These are phyloP conservation scores for Rutpela maculata DNA, from an alignment of 2,888 invertebrate genomes.

Conservation along the genomic window DNA sequence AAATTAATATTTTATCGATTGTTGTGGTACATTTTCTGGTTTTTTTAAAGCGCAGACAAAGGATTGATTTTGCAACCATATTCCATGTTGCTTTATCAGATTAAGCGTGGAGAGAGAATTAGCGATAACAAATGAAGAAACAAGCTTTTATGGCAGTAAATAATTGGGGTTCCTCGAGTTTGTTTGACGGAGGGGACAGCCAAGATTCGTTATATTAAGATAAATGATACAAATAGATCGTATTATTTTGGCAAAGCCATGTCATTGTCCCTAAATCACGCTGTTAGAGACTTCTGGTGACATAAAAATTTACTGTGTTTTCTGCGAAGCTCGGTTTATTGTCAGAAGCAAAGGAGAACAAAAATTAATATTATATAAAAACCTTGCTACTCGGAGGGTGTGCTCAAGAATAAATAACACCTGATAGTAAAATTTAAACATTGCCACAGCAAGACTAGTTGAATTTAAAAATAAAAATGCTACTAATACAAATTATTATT, in stretches of 20 bases:
- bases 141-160: constrained; percentile 62
- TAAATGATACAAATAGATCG: constrained; percentile 59
- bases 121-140: constrained; percentile 61
- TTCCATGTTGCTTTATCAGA: constrained; percentile 50
- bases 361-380: constrained; percentile 4
- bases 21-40: too few relatives aligned
- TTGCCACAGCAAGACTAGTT: too few relatives aligned
- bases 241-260: constrained; percentile 53
- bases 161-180: constrained; percentile 59
- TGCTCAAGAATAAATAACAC: too few relatives aligned
- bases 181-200: constrained; percentile 54
- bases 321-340: constrained; percentile 7
- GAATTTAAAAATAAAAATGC: too few relatives aligned
- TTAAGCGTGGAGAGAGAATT: constrained; percentile 54
- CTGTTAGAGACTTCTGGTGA: constrained; percentile 52
- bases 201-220: constrained; percentile 59
- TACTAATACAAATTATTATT: too few relatives aligned
- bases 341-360: neutral
- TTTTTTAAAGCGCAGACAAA: neutral
- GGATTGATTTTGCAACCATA: constrained; percentile 18
- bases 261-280: constrained; percentile 57
- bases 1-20: too few relatives aligned
- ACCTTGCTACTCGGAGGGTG: neutral
- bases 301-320: constrained; percentile 49
- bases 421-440: too few relatives aligned